Conservation (phyloP, 2,888 invertebrate species). For the Calameuta idolon region DNA sequence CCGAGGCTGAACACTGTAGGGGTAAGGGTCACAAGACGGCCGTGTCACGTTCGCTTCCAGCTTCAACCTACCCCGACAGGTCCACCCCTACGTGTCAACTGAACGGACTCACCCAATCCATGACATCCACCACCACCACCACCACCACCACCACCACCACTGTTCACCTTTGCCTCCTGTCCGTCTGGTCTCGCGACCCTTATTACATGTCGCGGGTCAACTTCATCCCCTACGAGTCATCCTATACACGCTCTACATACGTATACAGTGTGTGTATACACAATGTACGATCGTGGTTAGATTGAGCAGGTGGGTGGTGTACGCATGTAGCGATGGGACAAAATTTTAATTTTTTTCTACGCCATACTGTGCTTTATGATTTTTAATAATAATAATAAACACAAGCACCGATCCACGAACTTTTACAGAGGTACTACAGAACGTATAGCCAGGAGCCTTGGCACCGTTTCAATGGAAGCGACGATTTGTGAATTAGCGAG, state of each 20-base stretch:
- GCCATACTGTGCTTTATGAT: too few species aligned
- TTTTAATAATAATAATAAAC: not conserved
- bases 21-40: slow-evolving; percentile 63
- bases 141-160: not conserved
- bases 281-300: not conserved
- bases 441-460: not conserved
- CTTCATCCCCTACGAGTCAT: slow-evolving; percentile 48
- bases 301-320: not conserved
- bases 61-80: slow-evolving; percentile 57
- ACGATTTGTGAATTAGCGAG: slow-evolving; percentile 10
- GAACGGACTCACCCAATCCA: slow-evolving; percentile 33
- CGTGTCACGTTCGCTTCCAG: slow-evolving; percentile 64
- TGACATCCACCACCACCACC: slow-evolving; percentile 33
- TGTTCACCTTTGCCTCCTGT: slow-evolving; percentile 33
- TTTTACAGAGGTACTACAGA: not conserved
- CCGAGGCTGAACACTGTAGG: slow-evolving; percentile 34
- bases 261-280: not conserved
- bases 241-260: not conserved
- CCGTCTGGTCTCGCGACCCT: slow-evolving; percentile 53
- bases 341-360: too few species aligned
- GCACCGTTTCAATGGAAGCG: slow-evolving; percentile 5
- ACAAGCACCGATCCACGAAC: not conserved
- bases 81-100: slow-evolving; percentile 55
- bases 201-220: slow-evolving; percentile 65
- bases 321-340: not conserved